Evolutionary conservation across 2,888 invertebrate species (phyloP), one percentile per base, ranked within the genome.

Genomic region (Pammene aurita): DNA sequence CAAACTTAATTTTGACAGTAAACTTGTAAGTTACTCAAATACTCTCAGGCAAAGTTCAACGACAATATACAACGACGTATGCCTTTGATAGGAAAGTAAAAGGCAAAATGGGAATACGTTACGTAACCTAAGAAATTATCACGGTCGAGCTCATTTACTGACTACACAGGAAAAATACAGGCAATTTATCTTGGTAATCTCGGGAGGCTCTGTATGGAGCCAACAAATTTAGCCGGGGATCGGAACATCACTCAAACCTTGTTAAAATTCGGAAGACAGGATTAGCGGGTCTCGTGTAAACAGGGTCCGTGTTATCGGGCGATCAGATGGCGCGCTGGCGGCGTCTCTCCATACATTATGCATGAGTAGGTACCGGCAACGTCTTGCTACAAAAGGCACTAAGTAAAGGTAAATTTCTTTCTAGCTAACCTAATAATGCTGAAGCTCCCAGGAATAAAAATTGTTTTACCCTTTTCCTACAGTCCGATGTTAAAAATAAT

Each of bases 201-300:
- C 71, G 72, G 73, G 69, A 72, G 77, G 71, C 72, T 75, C 74
- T 70, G 72, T 74, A 76, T 76, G 75, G 75, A 60, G 58, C 63
- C 46, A 65, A 66, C 70, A 63, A 83, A 79, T 78, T 79, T 76
- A 72, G 73, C 63, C 67, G 71, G 73, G 76, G 77, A 76, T 75
- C 75, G 76, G 77, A 78, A 82, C 83, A 86, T 85, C 81, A 82
- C 81, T 86, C 85, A 86, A 87, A 87, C 86, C 86, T 85, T 86
- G 87, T 89, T 89, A 84, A 88, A 86, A 86, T 87, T 85, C 83
- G 75, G 78, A 76, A 83, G 86, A 85, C 84, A 82, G 82, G 86
- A 89, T 89, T 89, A 90, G 84, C 79, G 75, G 78, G 82, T 79
- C 79, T 81, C 82, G 77, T 84, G 87, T 87, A 90, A 90, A 90